Evolutionary conservation across 2,888 invertebrate genomes (phyloP).

Genomic region (Linnaemya tessellans): DNA sequence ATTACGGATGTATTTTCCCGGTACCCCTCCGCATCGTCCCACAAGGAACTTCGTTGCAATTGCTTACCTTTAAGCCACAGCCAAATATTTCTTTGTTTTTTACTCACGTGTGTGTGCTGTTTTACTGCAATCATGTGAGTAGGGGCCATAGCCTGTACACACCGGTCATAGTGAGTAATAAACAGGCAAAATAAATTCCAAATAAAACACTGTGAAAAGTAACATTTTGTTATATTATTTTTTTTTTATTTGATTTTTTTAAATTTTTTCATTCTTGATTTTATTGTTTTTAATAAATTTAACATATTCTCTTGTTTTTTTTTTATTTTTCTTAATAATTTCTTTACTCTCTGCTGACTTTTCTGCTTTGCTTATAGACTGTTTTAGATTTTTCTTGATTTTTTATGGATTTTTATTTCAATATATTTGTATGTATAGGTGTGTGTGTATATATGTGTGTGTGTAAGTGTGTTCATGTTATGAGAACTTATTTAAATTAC

Average conservation of each 20-base stretch:
- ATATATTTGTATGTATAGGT: conserved; percentile 14
- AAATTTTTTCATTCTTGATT: conserved; percentile 41
- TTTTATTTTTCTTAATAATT: neutral
- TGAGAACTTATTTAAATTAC: conserved; percentile 71
- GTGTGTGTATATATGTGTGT: conserved; percentile 20
- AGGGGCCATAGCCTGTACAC: neutral
- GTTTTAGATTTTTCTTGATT: conserved; percentile 37
- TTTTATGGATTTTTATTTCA: conserved; percentile 21
- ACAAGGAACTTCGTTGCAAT: no score
- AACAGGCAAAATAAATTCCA: conserved; percentile 20
- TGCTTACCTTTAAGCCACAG: no score
- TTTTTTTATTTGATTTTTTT: conserved; percentile 68
- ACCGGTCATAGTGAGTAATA: neutral
- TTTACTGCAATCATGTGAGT: neutral
- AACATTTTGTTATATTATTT: conserved; percentile 69
- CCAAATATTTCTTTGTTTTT: no score
- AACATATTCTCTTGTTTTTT: conserved; percentile 59
- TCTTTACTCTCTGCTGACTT: conserved; percentile 34
- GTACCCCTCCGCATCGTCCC: no score
- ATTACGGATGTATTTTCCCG: no score
- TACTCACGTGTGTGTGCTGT: no score
- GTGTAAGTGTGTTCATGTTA: conserved; percentile 7
- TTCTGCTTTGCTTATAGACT: conserved; percentile 19
- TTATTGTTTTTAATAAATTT: conserved; percentile 72
- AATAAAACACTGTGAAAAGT: conserved; percentile 55